These are phyloP conservation scores for Mystacornis crossleyi DNA, from an alignment of 2,113 vertebrate genomes.

Conservation along the genomic window DNA sequence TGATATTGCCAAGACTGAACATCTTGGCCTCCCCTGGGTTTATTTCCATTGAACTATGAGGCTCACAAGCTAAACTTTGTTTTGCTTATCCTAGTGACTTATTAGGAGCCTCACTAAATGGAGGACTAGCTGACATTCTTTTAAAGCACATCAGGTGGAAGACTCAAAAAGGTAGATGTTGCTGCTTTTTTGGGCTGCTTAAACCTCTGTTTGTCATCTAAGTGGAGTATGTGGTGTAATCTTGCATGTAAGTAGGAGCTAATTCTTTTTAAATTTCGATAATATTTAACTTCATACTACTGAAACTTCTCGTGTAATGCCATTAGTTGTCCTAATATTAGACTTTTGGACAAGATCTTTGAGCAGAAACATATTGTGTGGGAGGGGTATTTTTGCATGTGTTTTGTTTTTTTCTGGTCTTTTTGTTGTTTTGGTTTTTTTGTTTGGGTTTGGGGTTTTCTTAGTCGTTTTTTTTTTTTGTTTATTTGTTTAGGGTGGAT, in stretches of 20 bases:
- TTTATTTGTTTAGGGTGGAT: background rate
- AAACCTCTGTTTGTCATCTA: background rate
- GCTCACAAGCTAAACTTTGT: background rate
- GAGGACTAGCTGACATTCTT: background rate
- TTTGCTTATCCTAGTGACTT: background rate
- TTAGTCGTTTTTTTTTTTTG: background rate
- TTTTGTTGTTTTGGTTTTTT: background rate
- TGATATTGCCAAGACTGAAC: background rate
- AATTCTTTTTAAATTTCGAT: background rate
- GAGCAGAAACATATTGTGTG: background rate
- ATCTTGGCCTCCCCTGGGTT: fast-evolving
- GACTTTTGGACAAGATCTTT: background rate
- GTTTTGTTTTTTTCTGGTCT: no score
- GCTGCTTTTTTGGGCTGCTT: background rate
- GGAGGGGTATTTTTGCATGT: fast-evolving
- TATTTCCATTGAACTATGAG: background rate
- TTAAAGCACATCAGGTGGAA: background rate
- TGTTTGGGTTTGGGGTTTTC: fast-evolving
- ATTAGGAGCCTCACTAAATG: background rate
- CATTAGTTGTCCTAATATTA: background rate
- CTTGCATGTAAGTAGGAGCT: background rate
- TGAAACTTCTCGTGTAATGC: background rate
- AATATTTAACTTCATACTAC: background rate
- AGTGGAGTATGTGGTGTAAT: background rate
- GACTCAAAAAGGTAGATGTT: background rate